phyloP scores from a whole-genome alignment of 2,797 vertebrate species.

The Lemur catta region DNA sequence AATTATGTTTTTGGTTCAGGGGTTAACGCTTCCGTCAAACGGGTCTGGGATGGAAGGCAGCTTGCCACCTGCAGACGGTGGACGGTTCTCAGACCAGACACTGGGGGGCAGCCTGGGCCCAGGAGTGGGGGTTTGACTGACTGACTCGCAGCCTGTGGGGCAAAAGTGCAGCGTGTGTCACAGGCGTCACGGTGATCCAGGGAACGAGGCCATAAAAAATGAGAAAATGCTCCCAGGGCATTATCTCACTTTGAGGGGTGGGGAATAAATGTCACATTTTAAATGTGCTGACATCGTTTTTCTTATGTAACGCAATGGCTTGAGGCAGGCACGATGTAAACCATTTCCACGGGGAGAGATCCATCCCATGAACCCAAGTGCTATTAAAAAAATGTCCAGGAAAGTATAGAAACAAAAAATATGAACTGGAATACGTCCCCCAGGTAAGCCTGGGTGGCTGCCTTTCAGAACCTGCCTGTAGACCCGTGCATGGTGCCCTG shows the following conservation, averaged over 20 bases:
- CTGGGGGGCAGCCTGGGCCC: conserved; percentile 50
- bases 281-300: background rate
- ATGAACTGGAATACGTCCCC: background rate
- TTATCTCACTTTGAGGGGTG: background rate
- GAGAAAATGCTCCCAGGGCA: background rate
- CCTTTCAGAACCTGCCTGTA: background rate
- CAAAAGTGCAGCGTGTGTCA: background rate
- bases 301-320: background rate
- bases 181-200: background rate
- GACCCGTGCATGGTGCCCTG: background rate
- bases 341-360: background rate
- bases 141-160: fast-evolving
- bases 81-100: background rate
- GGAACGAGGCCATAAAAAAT: background rate
- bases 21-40: background rate
- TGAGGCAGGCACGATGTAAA: background rate
- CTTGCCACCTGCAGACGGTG: background rate
- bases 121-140: fast-evolving
- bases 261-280: background rate
- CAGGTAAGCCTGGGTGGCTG: background rate
- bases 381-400: background rate
- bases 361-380: background rate
- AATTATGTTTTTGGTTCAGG: background rate
- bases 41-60: background rate
- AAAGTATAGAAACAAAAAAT: background rate